phyloP scores from a whole-genome alignment of 2,113 vertebrate genomes.

The Melanerpes aurifrons region DNA sequence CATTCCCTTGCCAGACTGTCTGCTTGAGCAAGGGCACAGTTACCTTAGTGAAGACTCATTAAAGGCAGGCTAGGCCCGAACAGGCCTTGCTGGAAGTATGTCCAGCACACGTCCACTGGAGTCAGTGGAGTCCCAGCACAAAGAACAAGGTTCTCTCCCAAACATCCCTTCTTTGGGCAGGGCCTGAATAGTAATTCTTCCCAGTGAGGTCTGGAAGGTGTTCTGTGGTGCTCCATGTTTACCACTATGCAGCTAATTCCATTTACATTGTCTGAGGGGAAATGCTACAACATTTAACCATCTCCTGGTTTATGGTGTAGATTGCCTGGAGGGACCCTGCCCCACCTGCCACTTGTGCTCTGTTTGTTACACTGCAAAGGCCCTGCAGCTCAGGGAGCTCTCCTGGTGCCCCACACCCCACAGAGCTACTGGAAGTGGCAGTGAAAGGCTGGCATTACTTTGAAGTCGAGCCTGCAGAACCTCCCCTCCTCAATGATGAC shows the following conservation, averaged over 20 bases:
- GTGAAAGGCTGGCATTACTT: conserved; percentile 77
- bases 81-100: rapidly evolving
- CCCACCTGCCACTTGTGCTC: not conserved
- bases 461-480: conserved; percentile 95
- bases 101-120: not conserved
- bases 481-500: conserved; percentile 90
- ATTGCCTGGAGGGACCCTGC: not conserved
- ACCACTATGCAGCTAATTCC: not conserved
- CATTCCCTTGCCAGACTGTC: not conserved
- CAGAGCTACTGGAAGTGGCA: not conserved
- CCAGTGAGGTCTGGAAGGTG: not conserved
- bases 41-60: not conserved
- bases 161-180: not conserved
- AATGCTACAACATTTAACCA: not conserved
- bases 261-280: not conserved
- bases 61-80: not conserved
- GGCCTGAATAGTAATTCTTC: not conserved
- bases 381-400: not conserved
- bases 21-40: not conserved
- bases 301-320: not conserved
- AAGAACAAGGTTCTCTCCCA: not conserved
- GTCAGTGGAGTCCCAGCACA: not conserved
- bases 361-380: not conserved
- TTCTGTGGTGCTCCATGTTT: not conserved
- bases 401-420: not conserved